Evolutionary conservation across 1,140 invertebrate species (phyloP).

Genomic region (Leptonema lineaticorne): DNA sequence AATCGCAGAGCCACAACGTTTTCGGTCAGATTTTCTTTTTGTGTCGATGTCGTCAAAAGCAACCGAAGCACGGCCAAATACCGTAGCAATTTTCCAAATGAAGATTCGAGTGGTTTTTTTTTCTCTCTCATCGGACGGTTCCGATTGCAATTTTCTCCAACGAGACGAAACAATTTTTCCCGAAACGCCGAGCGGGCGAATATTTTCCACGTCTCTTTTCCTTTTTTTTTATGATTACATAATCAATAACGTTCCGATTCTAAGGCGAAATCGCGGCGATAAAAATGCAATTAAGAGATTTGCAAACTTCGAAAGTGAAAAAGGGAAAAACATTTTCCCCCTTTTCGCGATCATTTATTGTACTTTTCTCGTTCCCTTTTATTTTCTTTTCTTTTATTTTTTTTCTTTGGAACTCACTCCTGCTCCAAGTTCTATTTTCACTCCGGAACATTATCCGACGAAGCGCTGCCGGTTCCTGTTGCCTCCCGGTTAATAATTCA

Average conservation of each 20-base stretch:
- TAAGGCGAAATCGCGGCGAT: conserved; percentile 26
- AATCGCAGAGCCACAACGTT: neutral
- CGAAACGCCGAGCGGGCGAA: no score
- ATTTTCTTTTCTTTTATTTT: no score
- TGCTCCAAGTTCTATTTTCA: no score
- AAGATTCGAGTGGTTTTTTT: neutral
- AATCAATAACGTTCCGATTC: conserved; percentile 27
- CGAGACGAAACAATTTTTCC: neutral
- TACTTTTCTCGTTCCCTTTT: conserved; percentile 22
- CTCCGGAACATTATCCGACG: conserved; percentile 17
- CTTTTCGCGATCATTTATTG: conserved; percentile 24
- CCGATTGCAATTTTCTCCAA: neutral
- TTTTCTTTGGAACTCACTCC: no score
- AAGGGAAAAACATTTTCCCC: conserved; percentile 14
- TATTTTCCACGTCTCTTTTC: neutral
- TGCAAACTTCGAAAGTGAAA: neutral
- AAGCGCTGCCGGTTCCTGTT: conserved; percentile 21
- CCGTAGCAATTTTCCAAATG: neutral
- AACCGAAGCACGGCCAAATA: no score
- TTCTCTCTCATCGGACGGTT: no score
- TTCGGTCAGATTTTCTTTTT: neutral
- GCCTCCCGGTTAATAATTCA: conserved; percentile 36
- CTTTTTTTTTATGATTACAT: conserved; percentile 21
- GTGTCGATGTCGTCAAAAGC: no score
- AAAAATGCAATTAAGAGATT: conserved; percentile 38